A percentile compares a stretch with the other conserved stretches of the same genome.
phyloP scores from a whole-genome alignment of 64 coral and sea anemone genomes.

The Acropora yongei region DNA sequence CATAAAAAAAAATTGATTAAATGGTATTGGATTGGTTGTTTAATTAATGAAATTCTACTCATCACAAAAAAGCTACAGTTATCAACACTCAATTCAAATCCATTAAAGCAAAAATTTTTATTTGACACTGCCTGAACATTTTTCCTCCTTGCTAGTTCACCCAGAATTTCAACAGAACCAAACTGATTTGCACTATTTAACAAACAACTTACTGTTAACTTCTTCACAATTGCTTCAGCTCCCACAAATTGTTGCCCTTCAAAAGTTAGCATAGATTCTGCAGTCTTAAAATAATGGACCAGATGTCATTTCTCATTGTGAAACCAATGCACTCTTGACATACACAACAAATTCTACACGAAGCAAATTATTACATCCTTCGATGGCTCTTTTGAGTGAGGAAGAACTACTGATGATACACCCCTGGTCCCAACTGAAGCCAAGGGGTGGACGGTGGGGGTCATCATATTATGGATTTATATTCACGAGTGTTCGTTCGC shows the following conservation, averaged over 20 bases:
- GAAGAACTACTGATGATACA: not conserved
- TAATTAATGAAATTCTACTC: no score
- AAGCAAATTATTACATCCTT: no score
- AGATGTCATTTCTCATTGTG: not conserved
- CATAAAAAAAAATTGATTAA: no score
- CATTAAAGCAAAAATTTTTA: no score
- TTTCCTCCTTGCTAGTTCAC: no score
- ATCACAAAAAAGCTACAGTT: no score
- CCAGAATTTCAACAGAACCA: not conserved
- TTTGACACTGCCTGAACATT: no score
- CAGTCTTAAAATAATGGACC: conserved; percentile 8
- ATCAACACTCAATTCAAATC: no score
- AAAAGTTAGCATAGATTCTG: conserved; percentile 81
- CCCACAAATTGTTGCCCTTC: conserved; percentile 72
- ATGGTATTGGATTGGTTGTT: no score
- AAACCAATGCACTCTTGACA: not conserved
- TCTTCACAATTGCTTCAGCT: conserved; percentile 41
- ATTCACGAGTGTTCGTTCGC: not conserved
- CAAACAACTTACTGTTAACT: conserved; percentile 54
- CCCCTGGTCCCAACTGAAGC: not conserved
- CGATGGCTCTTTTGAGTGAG: no score
- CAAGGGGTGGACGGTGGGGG: not conserved
- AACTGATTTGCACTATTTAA: not conserved
- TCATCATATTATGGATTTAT: not conserved
- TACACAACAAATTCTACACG: not conserved